Evolutionary conservation across 2,888 invertebrate genomes (phyloP).

Genomic region (Apamea epomidion): DNA sequence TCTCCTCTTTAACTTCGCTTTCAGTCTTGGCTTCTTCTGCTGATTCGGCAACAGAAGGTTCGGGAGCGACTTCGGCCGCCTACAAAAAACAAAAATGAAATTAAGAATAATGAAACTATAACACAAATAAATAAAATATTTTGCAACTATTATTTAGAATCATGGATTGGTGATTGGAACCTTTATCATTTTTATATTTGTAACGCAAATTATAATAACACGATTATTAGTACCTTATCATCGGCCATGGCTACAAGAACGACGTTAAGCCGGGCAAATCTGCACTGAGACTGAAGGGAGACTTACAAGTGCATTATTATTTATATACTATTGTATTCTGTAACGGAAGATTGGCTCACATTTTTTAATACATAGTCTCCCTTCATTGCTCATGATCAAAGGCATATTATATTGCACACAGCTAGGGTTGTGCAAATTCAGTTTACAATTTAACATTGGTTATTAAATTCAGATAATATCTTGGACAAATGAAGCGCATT

Average conservation of each 20-base stretch:
- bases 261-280: conserved; percentile 69
- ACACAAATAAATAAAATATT: conserved; percentile 13
- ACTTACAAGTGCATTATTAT: conserved; percentile 75
- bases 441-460: not conserved
- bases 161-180: not conserved
- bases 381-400: conserved; percentile 83
- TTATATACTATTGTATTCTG: conserved; percentile 82
- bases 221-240: conserved; percentile 75
- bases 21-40: conserved; percentile 79
- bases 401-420: conserved; percentile 79
- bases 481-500: not conserved
- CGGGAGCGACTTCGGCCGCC: conserved; percentile 84
- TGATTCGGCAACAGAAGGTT: conserved; percentile 76
- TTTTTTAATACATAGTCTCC: conserved; percentile 83
- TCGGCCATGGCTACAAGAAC: conserved; percentile 78
- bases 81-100: conserved; percentile 71
- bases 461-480: not conserved
- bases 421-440: conserved; percentile 75
- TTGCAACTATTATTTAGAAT: not conserved
- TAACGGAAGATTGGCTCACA: conserved; percentile 82
- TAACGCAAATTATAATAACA: conserved; percentile 11
- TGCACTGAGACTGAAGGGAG: conserved; percentile 80
- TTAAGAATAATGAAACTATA: not conserved
- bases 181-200: not conserved
- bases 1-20: conserved; percentile 81